Evolutionary conservation across 2,888 invertebrate species (phyloP).

Genomic region (Molorchus minor): DNA sequence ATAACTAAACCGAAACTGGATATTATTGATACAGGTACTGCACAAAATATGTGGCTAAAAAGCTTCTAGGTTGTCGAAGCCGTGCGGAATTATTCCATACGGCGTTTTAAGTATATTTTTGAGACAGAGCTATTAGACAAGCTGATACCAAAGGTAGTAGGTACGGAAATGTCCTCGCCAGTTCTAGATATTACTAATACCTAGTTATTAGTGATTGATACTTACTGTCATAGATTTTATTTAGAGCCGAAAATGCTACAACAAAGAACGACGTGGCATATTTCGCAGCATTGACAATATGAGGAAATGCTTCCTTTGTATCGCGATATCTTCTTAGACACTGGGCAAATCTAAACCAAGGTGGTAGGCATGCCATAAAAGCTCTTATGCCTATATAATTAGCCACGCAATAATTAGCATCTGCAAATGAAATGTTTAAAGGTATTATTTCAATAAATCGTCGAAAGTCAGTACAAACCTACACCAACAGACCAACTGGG

Average conservation of each 20-base stretch:
- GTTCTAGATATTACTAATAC: too few relatives aligned
- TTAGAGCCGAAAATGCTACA: conserved; percentile 82
- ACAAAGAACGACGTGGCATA: conserved; percentile 98
- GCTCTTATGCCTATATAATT: conserved; percentile 82
- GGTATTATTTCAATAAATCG: not conserved
- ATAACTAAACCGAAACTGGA: too few relatives aligned
- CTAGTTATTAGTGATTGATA: too few relatives aligned
- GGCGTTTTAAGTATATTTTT: too few relatives aligned
- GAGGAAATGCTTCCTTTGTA: conserved; percentile 92
- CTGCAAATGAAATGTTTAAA: conserved; percentile 47
- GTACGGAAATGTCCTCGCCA: too few relatives aligned
- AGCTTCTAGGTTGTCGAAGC: too few relatives aligned
- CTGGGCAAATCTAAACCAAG: conserved; percentile 98
- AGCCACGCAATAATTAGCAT: conserved; percentile 73
- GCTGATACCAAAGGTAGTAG: too few relatives aligned
- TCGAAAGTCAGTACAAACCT: conserved; percentile 58
- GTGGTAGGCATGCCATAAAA: conserved; percentile 90
- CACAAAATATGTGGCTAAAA: too few relatives aligned
- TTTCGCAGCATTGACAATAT: conserved; percentile 97
- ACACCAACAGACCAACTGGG: conserved; percentile 75
- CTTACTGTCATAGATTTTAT: conserved; percentile 72
- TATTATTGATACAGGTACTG: too few relatives aligned
- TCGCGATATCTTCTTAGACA: conserved; percentile 95
- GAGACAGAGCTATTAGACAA: too few relatives aligned
- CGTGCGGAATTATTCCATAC: too few relatives aligned